Evolutionary conservation across 2,888 invertebrate genomes (phyloP), one percentile per base, ranked within the genome.

Genomic region (Mesorhabditis sp.): DNA sequence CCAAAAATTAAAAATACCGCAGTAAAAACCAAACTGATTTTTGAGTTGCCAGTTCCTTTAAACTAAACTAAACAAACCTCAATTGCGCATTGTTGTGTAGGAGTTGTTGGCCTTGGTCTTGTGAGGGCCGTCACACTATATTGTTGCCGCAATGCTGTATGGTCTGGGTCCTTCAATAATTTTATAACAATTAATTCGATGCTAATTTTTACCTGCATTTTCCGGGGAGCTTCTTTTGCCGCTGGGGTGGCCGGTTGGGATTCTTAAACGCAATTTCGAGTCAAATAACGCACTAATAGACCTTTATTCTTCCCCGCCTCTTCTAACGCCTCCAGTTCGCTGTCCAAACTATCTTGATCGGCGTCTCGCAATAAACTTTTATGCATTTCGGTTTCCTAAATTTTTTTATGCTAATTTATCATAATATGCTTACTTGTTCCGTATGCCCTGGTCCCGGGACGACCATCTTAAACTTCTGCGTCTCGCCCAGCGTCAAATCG

Each of bases 401-500:
- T 28, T 28, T 28, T 28, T 28, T 28, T 28, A 28, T 28, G 28
- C 28, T 28, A 28, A 28, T 28, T 28, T 28, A 28, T 28, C 28
- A 28, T 28, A 28, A 28, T 28, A 28, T 28, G 28, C 28, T 28
- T 28, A 83, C 83, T 63, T 81, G 78, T 42, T 83, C 83, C 0
- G 82, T 79, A 61, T 79, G 77, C 13, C 80, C 83, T 2, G 83
- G 83, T 6, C 82, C 83, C 4, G 83, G 81, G 10, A 83, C 82
- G 3, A 76, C 72, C 81, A 83, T 81, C 67, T 79, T 78, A 69
- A 84, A 84, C 67, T 84, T 84, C 66, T 84, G 84, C 5, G 84
- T 84, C 71, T 84, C 84, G 45, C 84, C 84, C 65, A 80, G 64
- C 4, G 78, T 76, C 28, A 74, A 76, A 71, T 83, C 83, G 45